Evolutionary conservation across 53 echinoderm and acorn worm species (phyloP).

Genomic region (Stichopus horrens): DNA sequence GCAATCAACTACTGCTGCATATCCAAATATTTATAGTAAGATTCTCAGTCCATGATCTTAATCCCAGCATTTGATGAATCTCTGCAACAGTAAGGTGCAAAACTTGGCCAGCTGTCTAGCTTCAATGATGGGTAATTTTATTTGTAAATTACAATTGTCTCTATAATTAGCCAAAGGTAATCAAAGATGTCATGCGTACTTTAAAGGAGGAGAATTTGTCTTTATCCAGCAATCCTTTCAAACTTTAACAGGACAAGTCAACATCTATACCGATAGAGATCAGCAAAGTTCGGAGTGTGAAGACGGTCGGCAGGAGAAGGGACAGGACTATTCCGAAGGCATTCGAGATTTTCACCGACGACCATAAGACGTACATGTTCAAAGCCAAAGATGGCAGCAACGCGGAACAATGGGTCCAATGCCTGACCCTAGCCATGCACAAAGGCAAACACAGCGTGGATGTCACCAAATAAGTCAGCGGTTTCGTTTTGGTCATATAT

Average conservation of each 20-base stretch:
- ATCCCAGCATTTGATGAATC: too few species aligned
- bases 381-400: conserved; percentile 91
- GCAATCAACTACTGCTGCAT: too few species aligned
- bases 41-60: too few species aligned
- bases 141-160: too few species aligned
- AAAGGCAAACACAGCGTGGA: conserved; percentile 50
- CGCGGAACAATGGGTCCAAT: conserved; percentile 99
- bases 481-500: neutral
- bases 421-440: conserved; percentile 87
- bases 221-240: too few species aligned
- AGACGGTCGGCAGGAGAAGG: conserved; percentile 77
- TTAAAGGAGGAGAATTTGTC: too few species aligned
- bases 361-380: conserved; percentile 92
- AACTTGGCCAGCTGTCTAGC: too few species aligned
- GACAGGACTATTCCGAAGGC: conserved; percentile 94
- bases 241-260: conserved; percentile 52
- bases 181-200: too few species aligned
- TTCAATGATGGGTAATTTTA: too few species aligned
- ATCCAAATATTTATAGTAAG: too few species aligned
- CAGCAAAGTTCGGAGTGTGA: conserved; percentile 90
- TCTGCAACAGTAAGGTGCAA: too few species aligned
- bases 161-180: too few species aligned
- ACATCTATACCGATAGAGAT: conserved; percentile 79
- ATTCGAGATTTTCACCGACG: conserved; percentile 97
- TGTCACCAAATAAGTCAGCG: neutral